Base-by-base conservation (phyloP, 2,113 vertebrate genomes). In the Odontesthes bonariensis region DNA sequence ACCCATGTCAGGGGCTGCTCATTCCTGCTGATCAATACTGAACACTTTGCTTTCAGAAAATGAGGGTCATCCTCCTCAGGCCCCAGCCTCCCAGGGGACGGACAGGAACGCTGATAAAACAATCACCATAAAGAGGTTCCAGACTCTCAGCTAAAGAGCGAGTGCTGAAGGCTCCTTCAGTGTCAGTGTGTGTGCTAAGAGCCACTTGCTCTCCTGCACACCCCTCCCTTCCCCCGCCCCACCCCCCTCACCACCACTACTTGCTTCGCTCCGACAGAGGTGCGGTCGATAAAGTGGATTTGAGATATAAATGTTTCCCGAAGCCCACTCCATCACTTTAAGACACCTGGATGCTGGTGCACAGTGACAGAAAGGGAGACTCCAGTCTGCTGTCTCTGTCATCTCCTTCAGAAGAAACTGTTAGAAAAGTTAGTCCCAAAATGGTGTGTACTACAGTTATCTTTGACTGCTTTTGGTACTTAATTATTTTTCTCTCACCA, bases 31-130 rank as follows among this genome's bases (percentile, higher is more conserved):
- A 94, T 93, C 92, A 92, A 94, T 94, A 93, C 90, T 90, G 92
- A 92, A 94, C 91, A 93, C 92, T 94, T 94, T 93, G 90, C 92
- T 92, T 92, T 92, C 86, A 91, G 92, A 93, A 93, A 93, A 93
- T 92, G 91, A 94, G 93, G 91, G 91, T 91, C 92, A 92, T 92
- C 91, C 90, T 91, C 89, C 78, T 64, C 55, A 83, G 91, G 86
- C 85, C 82, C 73, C 83, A 40, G 80, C 73, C 77, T 86, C 89
- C 83, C 76, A 1, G 59, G 91, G 89, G 86, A 91, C 60, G 12
- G 85, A 82, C 87, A 90, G 91, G 82, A 90, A 86, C 83, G 82
- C 92, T 92, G 93, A 93, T 94, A 93, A 93, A 93, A 93, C 92
- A 94, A 93, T 94, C 92, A 93, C 89, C 89, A 93, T 91, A 93